Base-by-base conservation (phyloP, 2,113 vertebrate genomes). In the Arvicanthis niloticus region DNA sequence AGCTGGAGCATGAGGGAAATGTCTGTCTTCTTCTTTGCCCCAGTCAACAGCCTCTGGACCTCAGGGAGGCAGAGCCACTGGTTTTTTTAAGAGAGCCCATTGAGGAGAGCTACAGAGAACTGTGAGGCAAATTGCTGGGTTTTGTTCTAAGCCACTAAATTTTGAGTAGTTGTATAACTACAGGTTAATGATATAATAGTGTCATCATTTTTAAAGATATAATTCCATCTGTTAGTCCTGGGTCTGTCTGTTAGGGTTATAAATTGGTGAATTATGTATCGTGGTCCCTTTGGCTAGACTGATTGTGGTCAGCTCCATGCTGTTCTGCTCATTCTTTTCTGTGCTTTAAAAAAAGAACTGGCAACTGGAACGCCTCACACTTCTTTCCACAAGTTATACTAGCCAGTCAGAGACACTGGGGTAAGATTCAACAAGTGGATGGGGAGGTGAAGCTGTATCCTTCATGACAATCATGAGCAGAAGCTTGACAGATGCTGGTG, bases 1-100 rank as follows among this genome's bases (percentile, higher is more conserved):
- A 53, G 11, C 51, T 5, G 12, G 29, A 73, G 12, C 48, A 10
- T 5, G 29, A 68, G 81, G 73, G 21, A 34, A 13, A 7, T 2
- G 10, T 37, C 29, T 40, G 0, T 0, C 4, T 42, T 58, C 56
- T 24, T 9, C 7, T 22, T 34, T 3, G 8, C 26, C 19, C 19
- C 11, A n/a, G 73, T 9, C 12, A 22, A 12, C n/a, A 45, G 40
- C 65, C 16, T 58, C n/a, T 8, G 15, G 16, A 31, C 26, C 82
- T 29, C 26, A 45, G 0, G 19, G 56, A 37, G 11, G 26, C 29
- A 62, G 40, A 76, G 88, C 11, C 5, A 22, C 88, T 56, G n/a
- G 53, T 24, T n/a, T 65, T 85, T 31, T 22, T 45, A 19, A 42
- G 48, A 76, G 65, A 0, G 53, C 26, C 7, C 3, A 7, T 0